Evolutionary conservation across 2,888 invertebrate genomes (phyloP), one percentile per base, ranked within the genome.

Genomic region (Galeopsomyia nigrocyanea): DNA sequence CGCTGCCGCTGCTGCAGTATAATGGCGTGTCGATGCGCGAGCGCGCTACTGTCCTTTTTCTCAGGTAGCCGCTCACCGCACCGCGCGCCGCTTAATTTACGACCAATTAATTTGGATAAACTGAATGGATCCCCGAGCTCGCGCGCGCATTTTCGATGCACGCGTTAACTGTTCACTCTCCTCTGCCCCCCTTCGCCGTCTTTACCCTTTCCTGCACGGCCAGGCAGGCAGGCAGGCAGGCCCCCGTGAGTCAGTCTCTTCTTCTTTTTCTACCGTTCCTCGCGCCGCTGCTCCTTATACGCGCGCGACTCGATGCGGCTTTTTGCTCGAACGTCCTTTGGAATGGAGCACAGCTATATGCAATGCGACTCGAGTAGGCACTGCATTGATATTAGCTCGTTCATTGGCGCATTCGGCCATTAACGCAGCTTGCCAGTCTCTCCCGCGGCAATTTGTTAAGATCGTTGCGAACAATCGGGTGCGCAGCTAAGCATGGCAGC

Each of bases 41-140:
- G 71, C 68, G 60, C 66, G 73, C 74, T 76, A 58, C 63, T 75
- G 70, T 65, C 56, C 22, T 39, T 39, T 39, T 39, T 39, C 39
- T 39, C 39, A 39, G 39, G 39, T 39, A 39, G 39, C 31, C 31
- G 31, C 31, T 31, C 7, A 31, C 31, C 47, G 46, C 46, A n/a
- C n/a, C 19, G 55, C 46, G 69, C 62, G 80, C 79, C 81, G 83
- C 83, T 82, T 86, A 86, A 86, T 86, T 86, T 86, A 86, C 83
- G 86, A 84, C 86, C 86, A 86, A 86, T 86, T 86, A 86, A 86
- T 86, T 86, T 86, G 86, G 86, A 85, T 86, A 86, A 86, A 85
- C 83, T 82, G 84, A 84, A 83, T 80, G 79, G 79, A 71, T 76
- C 71, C 13, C 5, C 3, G 26, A 3, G 80, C 77, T 78, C 80